Evolutionary conservation across 2,888 invertebrate genomes (phyloP), one percentile per base, ranked within the genome.

Genomic region (Xanthia togata): DNA sequence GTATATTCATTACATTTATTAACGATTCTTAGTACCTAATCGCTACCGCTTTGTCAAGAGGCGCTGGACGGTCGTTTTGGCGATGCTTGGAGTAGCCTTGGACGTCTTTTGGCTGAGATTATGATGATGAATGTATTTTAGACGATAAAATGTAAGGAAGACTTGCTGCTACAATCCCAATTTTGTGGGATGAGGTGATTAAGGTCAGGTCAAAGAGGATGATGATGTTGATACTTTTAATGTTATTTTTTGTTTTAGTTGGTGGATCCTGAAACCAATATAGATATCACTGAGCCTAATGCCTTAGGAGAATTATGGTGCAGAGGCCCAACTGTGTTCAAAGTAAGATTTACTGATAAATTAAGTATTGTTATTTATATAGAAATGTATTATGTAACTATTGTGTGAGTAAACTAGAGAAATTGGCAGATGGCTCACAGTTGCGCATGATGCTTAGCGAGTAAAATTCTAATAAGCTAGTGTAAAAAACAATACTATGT

Each of bases 231-330:
- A n/a, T 17, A 44, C 1, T 5, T 44, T 20, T 23, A 67, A 35
- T 14, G 4, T 70, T 35, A 2, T 20, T 12, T 53, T 50, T 14
- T 68, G 20, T 82, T 93, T 67, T 80, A 97, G 97, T 79, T 97
- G 57, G 93, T 96, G 9, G 90, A 97, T 81, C 79, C 89, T 3
- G 91, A 92, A 20, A 96, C 94, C 0, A 90, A 90, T 44, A 81
- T 93, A 88, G 90, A 93, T 14, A 82, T 93, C 2, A 82, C 89
- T 12, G 95, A 95, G 71, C 91, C 95, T 0, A 92, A 95, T 60
- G 86, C 90, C 69, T 79, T 85, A 2, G 97, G 97, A 17, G 97
- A 97, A 87, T 85, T 97, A 1, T 94, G 96, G 91, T 5, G 96
- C 0, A 95, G 93, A 90, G 92, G 94, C 11, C 93, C 93, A 4